Conservation (phyloP, 2,113 vertebrate genomes). For the Choloepus hoffmanni region DNA sequence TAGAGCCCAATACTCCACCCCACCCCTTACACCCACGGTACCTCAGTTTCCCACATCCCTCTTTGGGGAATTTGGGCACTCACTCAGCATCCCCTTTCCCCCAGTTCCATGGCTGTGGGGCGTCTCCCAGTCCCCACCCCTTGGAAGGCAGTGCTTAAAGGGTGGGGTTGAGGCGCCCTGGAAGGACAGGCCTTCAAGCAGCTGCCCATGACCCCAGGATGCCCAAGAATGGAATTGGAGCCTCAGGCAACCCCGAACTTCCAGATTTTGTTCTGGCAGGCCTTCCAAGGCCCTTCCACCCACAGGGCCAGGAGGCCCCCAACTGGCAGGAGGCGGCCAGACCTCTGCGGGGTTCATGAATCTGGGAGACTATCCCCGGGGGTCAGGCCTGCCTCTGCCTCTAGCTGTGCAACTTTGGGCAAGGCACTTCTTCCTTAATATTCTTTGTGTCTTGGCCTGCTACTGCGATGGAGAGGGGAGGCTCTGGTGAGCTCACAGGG, state of each 20-base stretch:
- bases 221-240: not conserved
- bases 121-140: not conserved
- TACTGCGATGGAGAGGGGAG: not conserved
- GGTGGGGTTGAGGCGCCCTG: not conserved
- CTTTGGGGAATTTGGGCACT: not conserved
- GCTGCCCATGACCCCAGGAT: not conserved
- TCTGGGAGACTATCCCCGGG: not conserved
- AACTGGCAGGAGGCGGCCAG: not conserved
- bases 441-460: not conserved
- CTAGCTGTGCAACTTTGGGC: not conserved
- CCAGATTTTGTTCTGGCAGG: not conserved
- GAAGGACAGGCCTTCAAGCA: not conserved
- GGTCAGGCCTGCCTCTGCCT: not conserved
- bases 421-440: not conserved
- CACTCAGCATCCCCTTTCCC: not conserved
- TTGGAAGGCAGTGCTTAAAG: not conserved
- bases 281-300: not conserved
- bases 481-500: not conserved
- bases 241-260: no score
- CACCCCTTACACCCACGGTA: fast-evolving
- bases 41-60: not conserved
- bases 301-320: not conserved
- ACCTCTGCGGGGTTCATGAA: not conserved
- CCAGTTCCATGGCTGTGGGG: not conserved
- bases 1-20: not conserved